Conservation (phyloP, 2,797 vertebrate genomes). For the Podarcis lilfordi region DNA sequence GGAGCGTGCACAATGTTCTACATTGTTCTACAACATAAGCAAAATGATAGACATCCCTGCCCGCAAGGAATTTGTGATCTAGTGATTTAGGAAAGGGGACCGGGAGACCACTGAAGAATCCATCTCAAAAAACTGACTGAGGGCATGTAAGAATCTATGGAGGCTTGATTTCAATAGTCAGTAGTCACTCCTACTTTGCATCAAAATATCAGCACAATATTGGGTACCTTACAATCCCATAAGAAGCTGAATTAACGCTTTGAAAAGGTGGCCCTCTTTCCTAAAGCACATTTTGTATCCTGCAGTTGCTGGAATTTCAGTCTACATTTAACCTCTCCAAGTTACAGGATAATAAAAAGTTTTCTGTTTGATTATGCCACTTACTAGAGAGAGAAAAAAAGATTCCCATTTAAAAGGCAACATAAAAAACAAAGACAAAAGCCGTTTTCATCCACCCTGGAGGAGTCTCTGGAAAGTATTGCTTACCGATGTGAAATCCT, state of each 20-base stretch:
- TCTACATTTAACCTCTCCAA: conserved; percentile 45
- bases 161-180: not conserved
- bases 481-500: conserved; percentile 97
- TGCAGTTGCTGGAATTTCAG: not conserved
- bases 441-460: not conserved
- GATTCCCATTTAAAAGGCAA: conserved; percentile 23
- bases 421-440: conserved; percentile 21
- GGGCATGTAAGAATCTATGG: not conserved
- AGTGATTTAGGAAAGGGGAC: not conserved
- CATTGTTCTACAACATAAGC: not conserved
- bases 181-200: too few species aligned
- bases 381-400: conserved; percentile 8
- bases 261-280: not conserved
- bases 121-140: not conserved
- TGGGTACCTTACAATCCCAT: not conserved
- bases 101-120: not conserved
- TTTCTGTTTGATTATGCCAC: conserved; percentile 31
- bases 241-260: not conserved
- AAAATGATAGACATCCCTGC: not conserved
- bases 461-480: conserved; percentile 47
- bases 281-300: not conserved
- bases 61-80: not conserved
- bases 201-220: not conserved
- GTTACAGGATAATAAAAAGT: conserved; percentile 7
- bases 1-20: not conserved